A percentile compares a stretch with the other conserved stretches of the same genome.
Conservation (phyloP, 2,113 vertebrate genomes). For the Tor tambroides region DNA sequence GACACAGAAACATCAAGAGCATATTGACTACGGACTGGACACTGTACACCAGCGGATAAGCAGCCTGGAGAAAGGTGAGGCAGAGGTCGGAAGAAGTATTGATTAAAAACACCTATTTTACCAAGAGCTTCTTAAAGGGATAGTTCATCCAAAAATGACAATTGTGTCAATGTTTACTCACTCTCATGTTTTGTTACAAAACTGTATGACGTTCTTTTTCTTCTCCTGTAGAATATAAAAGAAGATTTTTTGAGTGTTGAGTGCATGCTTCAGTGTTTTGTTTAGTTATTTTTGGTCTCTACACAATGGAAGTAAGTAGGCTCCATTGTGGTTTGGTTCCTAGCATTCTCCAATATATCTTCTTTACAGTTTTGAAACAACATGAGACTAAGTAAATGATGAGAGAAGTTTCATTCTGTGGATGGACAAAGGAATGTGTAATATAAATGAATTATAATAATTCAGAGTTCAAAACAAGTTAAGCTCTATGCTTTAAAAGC, state of each 20-base stretch:
- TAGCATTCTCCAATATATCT: neutral
- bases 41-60: slow-evolving; percentile 84
- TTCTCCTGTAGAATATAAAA: neutral
- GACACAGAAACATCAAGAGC: slow-evolving; percentile 80
- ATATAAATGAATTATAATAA: neutral
- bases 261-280: neutral
- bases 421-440: neutral
- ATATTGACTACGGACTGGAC: slow-evolving; percentile 85
- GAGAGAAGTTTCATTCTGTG: neutral
- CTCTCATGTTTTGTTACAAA: neutral
- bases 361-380: neutral
- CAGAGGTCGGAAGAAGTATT: neutral
- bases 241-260: neutral
- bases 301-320: neutral
- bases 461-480: neutral
- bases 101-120: neutral
- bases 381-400: neutral
- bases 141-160: neutral
- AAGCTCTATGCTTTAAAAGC: neutral
- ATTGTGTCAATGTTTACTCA: neutral
- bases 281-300: neutral
- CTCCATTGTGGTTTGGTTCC: neutral
- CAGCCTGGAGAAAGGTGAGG: slow-evolving; percentile 88
- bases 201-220: neutral
- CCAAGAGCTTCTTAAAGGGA: neutral